These are phyloP conservation scores for Selene dorsalis DNA, from an alignment of 2,797 vertebrate species.

Conservation along the genomic window DNA sequence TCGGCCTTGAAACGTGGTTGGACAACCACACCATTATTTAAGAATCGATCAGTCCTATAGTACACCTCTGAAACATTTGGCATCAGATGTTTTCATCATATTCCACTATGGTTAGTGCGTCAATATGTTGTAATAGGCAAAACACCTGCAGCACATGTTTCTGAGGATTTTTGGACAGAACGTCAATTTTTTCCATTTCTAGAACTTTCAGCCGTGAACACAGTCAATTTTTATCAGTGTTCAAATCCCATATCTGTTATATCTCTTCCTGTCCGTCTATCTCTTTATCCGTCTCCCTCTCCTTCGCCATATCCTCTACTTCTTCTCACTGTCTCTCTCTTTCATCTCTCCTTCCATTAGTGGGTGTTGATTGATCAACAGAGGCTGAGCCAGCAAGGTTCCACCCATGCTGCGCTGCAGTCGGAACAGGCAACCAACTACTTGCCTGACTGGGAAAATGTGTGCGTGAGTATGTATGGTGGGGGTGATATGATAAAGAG, in stretches of 20 bases:
- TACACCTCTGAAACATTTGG: neutral
- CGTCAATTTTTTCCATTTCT: neutral
- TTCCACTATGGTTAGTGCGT: neutral
- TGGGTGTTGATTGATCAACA: slow-evolving; percentile 74
- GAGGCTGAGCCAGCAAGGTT: slow-evolving; percentile 61
- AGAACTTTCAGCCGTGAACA: neutral
- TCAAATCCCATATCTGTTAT: slow-evolving; percentile 26
- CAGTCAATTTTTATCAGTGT: slow-evolving; percentile 12
- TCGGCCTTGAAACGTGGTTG: neutral
- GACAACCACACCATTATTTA: neutral
- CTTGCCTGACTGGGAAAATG: slow-evolving; percentile 30
- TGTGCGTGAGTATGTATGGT: neutral
- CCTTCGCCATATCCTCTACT: slow-evolving; percentile 24
- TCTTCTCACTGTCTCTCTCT: slow-evolving; percentile 24
- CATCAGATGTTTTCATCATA: neutral
- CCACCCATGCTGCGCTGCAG: slow-evolving; percentile 57
- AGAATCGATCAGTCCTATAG: neutral
- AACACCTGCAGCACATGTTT: neutral
- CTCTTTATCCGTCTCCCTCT: slow-evolving; percentile 19
- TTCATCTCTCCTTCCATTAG: slow-evolving; percentile 69
- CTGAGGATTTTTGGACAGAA: slow-evolving; percentile 12
- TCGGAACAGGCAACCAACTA: slow-evolving; percentile 39
- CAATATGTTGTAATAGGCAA: neutral
- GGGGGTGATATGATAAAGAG: slow-evolving; percentile 1
- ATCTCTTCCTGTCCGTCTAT: slow-evolving; percentile 10